Conservation (phyloP, 2,888 invertebrate species). For the Idaea biselata region DNA sequence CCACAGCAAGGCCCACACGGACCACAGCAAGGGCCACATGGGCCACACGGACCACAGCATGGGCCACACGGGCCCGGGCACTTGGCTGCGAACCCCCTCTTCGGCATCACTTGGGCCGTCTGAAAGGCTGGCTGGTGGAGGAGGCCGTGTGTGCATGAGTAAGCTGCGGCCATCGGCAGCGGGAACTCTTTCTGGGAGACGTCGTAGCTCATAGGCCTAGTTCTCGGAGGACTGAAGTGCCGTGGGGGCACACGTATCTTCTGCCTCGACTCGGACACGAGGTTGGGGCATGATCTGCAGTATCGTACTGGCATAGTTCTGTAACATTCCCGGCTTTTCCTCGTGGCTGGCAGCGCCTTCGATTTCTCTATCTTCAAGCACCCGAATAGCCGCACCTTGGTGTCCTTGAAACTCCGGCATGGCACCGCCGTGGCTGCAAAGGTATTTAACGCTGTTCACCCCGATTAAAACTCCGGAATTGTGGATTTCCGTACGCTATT, state of each 20-base stretch:
- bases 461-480: conserved; percentile 42
- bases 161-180: background rate
- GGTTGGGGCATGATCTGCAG: conserved; percentile 49
- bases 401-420: conserved; percentile 46
- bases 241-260: conserved; percentile 23
- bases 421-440: conserved; percentile 62
- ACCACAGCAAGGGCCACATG: background rate
- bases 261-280: conserved; percentile 30
- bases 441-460: conserved; percentile 62
- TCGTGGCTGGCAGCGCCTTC: conserved; percentile 34
- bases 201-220: conserved; percentile 25
- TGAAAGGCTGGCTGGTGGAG: conserved; percentile 13
- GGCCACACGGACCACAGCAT: conserved; percentile 11
- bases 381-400: conserved; percentile 33
- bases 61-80: background rate
- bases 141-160: conserved; percentile 9
- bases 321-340: conserved; percentile 23
- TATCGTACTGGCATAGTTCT: conserved; percentile 31
- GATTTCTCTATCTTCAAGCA: conserved; percentile 37
- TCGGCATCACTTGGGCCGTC: background rate
- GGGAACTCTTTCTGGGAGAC: conserved; percentile 2
- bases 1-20: conserved; percentile 30
- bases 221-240: conserved; percentile 34
- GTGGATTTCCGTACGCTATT: conserved; percentile 6
- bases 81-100: background rate